Conservation (phyloP, 1,140 invertebrate genomes). For the Procambarus clarkii region DNA sequence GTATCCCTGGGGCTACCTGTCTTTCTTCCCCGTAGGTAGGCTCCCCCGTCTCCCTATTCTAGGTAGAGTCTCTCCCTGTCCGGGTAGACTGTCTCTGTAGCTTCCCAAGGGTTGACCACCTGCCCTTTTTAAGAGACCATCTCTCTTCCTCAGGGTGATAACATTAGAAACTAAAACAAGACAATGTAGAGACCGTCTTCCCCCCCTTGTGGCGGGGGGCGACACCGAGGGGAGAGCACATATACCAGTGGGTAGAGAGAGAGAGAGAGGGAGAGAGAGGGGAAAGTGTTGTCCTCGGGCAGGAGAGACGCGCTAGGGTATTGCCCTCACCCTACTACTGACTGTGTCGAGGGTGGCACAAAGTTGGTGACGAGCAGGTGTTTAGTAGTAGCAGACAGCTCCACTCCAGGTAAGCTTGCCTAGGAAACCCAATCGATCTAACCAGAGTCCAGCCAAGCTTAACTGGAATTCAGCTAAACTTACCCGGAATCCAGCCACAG, state of each 20-base stretch:
- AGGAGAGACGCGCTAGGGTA: neutral
- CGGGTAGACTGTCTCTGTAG: neutral
- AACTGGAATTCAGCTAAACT: neutral
- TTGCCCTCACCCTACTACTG: neutral
- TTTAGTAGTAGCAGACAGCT: neutral
- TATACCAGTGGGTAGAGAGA: too few species aligned
- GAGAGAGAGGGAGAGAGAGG: too few species aligned
- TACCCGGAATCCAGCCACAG: neutral
- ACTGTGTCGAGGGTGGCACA: constrained; percentile 34
- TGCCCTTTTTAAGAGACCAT: neutral
- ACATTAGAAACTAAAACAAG: neutral
- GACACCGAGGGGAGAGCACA: too few species aligned
- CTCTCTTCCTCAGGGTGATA: neutral
- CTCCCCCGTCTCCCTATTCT: neutral
- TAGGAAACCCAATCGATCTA: neutral
- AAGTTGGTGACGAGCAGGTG: constrained; percentile 54
- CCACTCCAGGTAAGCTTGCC: neutral
- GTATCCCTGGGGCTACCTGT: neutral
- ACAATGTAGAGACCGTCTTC: too few species aligned
- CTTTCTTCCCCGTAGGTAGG: neutral
- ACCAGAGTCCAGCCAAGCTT: neutral
- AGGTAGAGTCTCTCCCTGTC: neutral
- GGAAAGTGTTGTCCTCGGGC: too few species aligned
- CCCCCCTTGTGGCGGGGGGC: too few species aligned
- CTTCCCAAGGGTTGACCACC: neutral